Conservation (phyloP, 2,113 vertebrate genomes). For the Platycercus adscitus region DNA sequence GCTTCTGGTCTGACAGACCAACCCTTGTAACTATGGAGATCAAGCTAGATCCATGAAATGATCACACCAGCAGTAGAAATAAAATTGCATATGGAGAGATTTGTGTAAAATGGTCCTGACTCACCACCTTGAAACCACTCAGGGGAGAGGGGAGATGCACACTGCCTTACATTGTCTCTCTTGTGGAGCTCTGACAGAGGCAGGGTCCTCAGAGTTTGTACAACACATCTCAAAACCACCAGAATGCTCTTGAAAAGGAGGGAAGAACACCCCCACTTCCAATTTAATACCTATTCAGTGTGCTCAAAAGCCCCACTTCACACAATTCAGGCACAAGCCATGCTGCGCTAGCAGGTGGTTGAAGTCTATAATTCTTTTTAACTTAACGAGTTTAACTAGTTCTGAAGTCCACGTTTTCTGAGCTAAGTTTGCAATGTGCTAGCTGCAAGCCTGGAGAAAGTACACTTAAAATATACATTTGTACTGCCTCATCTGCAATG, state of each 20-base stretch:
- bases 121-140: neutral
- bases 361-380: neutral
- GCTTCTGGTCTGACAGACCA: neutral
- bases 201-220: neutral
- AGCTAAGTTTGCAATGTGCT: neutral
- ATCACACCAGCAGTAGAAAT: neutral
- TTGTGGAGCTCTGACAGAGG: accelerated
- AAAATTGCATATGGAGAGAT: neutral
- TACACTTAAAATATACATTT: neutral
- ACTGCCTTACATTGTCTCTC: neutral
- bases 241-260: neutral
- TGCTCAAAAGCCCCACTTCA: neutral
- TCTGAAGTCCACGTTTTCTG: neutral
- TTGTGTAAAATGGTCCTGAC: neutral
- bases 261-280: neutral
- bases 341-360: neutral
- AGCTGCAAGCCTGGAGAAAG: neutral
- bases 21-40: neutral
- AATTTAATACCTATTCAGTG: neutral
- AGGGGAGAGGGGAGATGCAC: neutral
- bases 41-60: neutral
- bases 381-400: neutral
- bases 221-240: neutral
- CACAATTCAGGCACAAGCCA: neutral
- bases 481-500: neutral